Base-by-base conservation (phyloP, 35 echinoderm and acorn worm species). In the Lytechinus pictus region DNA sequence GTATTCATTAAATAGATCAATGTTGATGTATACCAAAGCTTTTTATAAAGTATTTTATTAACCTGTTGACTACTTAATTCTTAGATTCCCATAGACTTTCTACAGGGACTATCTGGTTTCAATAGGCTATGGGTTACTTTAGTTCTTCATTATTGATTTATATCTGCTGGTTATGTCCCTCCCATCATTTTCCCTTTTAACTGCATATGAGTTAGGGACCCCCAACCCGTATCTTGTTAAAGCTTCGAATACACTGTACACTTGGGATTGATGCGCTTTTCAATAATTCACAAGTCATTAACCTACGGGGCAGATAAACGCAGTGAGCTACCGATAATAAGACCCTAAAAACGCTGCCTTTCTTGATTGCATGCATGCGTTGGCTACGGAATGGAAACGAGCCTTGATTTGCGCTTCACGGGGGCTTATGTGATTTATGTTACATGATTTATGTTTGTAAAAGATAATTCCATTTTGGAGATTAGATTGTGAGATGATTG, bases 211-310 rank as follows among this genome's bases (percentile, higher is more conserved):
- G 61, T 4, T 71, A 71, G 14, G 56, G 66, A 79, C 6, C 66
- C 66, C 56, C 9, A 11, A 13, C 5, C 5, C 13, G 21, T 79
- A 24, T 16, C 10, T 10, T n/a, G 6, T 14, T 16, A 24, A 19
- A 24, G 19, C 66, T 24, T 60, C 1, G 66, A 79, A 79, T 24
- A 79, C 1, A 79, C 6, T 79, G 4, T 24, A 4, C 66, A 79
- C 66, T 24, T 4, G 66, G 8, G 66, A 79, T 24, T 79, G 66
- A 79, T 24, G 66, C 66, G n/a, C 66, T 24, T 79, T 79, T 79
- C 66, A 79, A 79, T 79, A 79, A 79, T 79, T 79, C 66, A 79
- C 66, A 79, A 79, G 66, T 79, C 66, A 79, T 79, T 79, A 79
- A 79, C 66, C 66, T 16, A n/a, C 16, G 66, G 66, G 66, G 66